These are phyloP conservation scores for Parasteatoda tepidariorum DNA, from an alignment of 1,140 invertebrate species.

Conservation along the genomic window DNA sequence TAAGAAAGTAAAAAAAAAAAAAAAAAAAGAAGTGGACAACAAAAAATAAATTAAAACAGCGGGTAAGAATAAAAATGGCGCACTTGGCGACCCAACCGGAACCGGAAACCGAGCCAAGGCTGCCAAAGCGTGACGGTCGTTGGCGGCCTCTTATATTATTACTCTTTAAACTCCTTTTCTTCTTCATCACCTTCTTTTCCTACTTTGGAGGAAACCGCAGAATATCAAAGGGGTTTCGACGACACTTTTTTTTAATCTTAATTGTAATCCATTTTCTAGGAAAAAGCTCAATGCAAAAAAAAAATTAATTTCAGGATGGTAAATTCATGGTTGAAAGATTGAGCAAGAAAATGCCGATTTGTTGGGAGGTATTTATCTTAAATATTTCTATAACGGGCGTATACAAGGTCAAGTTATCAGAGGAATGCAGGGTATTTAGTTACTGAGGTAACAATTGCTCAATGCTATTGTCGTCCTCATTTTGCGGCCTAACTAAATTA, in stretches of 20 bases:
- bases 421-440: too few species aligned
- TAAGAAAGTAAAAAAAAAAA: too few species aligned
- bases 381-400: background rate
- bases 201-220: conserved; percentile 49
- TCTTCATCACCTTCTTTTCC: conserved; percentile 16
- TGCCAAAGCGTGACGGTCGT: conserved; percentile 46
- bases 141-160: conserved; percentile 13
- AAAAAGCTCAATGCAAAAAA: conserved; percentile 13
- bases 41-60: background rate
- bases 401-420: background rate
- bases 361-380: background rate
- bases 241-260: conserved; percentile 20
- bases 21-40: background rate
- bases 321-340: background rate
- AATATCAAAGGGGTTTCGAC: conserved; percentile 34
- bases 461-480: too few species aligned
- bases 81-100: conserved; percentile 49
- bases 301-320: conserved; percentile 8
- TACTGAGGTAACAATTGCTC: too few species aligned
- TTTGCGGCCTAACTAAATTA: too few species aligned
- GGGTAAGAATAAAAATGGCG: conserved; percentile 13
- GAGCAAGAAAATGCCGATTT: background rate
- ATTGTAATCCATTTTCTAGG: background rate
- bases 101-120: conserved; percentile 46
- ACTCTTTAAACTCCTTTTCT: background rate